A percentile compares a stretch with the other conserved stretches of the same genome.
Evolutionary conservation across 1,140 invertebrate species (phyloP).

Genomic region (Ditylenchus dipsaci): DNA sequence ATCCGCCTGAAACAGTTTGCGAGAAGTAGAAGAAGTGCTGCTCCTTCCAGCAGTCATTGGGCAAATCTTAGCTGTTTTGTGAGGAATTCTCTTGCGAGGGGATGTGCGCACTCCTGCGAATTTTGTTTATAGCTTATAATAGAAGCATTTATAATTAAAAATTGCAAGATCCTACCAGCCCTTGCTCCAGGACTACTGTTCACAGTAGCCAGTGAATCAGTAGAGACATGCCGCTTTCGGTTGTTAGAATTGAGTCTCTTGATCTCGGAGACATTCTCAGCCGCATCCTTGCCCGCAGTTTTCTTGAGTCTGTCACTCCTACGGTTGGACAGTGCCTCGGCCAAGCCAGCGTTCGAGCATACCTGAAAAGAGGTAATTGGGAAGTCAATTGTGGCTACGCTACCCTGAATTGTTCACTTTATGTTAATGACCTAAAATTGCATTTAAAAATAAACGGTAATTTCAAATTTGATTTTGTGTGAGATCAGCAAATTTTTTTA

Average conservation of each 20-base stretch:
- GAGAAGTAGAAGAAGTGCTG: background rate
- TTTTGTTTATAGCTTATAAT: background rate
- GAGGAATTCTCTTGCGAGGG: conserved; percentile 4
- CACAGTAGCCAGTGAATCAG: conserved; percentile 12
- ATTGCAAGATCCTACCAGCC: background rate
- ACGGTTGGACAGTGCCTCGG: conserved; percentile 10
- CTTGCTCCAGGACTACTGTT: background rate
- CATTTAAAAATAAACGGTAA: no score
- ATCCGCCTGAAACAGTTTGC: background rate
- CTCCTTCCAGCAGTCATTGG: background rate
- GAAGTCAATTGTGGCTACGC: background rate
- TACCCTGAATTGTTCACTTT: no score
- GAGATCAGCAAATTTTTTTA: no score
- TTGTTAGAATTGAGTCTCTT: background rate
- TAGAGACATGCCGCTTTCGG: conserved; percentile 11
- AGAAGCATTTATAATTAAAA: background rate
- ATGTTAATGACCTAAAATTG: no score
- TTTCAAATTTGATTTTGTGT: no score
- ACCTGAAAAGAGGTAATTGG: background rate
- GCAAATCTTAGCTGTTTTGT: background rate
- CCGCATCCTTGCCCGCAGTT: background rate
- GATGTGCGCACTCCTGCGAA: background rate
- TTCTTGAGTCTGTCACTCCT: conserved; percentile 12
- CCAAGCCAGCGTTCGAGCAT: conserved; percentile 16
- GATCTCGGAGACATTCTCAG: background rate